A percentile compares a stretch with the other conserved stretches of the same genome.
These are phyloP conservation scores for Drosophila macrospina DNA, from an alignment of 2,888 invertebrate species.

Conservation along the genomic window DNA sequence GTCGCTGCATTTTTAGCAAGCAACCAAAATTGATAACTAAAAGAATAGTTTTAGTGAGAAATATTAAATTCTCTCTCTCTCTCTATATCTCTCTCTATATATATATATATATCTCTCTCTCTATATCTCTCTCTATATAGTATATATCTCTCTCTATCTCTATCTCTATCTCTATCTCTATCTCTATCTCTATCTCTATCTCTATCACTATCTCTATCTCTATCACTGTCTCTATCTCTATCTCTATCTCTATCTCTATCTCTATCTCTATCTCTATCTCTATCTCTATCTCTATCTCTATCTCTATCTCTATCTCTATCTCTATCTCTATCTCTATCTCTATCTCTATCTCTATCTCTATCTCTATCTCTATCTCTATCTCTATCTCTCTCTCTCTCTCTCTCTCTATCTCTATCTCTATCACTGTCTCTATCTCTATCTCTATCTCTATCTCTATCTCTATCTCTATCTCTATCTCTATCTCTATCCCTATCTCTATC, in stretches of 20 bases:
- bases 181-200: background rate
- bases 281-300: too few relatives aligned
- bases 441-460: background rate
- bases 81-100: background rate
- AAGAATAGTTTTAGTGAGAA: too few relatives aligned
- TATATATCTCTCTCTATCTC: too few relatives aligned
- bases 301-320: background rate
- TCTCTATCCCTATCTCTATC: background rate
- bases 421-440: background rate
- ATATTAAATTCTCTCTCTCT: background rate
- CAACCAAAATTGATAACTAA: background rate
- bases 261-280: background rate
- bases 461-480: background rate
- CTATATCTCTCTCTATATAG: too few relatives aligned
- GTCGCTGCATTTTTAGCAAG: conserved; percentile 20
- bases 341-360: too few relatives aligned
- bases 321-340: background rate
- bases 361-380: too few relatives aligned
- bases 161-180: background rate
- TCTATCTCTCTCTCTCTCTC: too few relatives aligned
- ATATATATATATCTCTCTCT: background rate
- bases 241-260: background rate
- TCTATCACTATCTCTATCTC: too few relatives aligned
- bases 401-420: background rate
- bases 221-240: background rate